Conservation (phyloP, 2,113 vertebrate species). For the Meles meles region DNA sequence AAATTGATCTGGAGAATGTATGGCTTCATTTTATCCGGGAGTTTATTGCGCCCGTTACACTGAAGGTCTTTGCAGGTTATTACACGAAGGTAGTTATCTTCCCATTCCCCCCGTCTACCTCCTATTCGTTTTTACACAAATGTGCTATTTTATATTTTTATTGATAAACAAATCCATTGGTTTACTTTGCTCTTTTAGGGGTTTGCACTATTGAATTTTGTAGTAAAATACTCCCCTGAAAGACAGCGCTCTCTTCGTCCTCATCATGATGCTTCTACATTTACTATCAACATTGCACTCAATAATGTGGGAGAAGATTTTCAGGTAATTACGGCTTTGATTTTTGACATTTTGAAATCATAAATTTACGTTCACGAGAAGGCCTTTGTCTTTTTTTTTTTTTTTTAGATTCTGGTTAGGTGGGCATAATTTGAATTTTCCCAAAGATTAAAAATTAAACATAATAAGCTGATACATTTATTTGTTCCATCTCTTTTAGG, state of each 20-base stretch:
- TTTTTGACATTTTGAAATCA: neutral
- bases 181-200: slow-evolving; percentile 82
- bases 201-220: slow-evolving; percentile 94
- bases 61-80: slow-evolving; percentile 98
- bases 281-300: slow-evolving; percentile 98
- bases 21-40: slow-evolving; percentile 99
- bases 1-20: slow-evolving; percentile 92
- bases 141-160: neutral
- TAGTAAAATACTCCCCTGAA: slow-evolving; percentile 95
- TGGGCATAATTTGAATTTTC: neutral
- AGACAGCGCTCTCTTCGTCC: slow-evolving; percentile 92
- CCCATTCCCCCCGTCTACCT: neutral
- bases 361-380: neutral
- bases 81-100: slow-evolving; percentile 91
- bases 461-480: neutral
- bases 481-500: slow-evolving; percentile 82
- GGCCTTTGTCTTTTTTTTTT: neutral
- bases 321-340: slow-evolving; percentile 82
- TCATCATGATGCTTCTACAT: slow-evolving; percentile 98
- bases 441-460: neutral
- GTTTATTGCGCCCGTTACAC: slow-evolving; percentile 94
- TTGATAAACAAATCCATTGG: neutral
- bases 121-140: neutral
- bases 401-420: neutral
- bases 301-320: slow-evolving; percentile 95